Evolutionary conservation across 2,113 vertebrate genomes (phyloP).

Genomic region (Phyllostomus hastatus): DNA sequence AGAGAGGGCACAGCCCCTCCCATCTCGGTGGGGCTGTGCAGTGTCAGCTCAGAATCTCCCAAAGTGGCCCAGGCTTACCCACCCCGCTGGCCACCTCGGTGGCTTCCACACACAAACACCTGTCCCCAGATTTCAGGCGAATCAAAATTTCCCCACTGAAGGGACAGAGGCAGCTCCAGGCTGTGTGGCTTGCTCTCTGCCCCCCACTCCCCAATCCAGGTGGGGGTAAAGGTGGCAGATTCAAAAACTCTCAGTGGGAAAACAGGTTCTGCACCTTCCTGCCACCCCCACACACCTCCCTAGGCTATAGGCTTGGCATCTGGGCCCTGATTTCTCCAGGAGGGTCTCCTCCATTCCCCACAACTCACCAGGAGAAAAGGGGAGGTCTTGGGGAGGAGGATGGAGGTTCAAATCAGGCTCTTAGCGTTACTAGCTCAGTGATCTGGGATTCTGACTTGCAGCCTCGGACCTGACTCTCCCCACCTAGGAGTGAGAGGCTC

Average conservation of each 20-base stretch:
- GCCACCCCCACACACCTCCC: background rate
- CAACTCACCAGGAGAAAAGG: background rate
- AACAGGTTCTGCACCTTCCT: slow-evolving; percentile 56
- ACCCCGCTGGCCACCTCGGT: background rate
- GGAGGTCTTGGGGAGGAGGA: accelerated
- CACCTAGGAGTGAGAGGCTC: background rate
- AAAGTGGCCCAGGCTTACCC: background rate
- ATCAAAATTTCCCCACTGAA: background rate
- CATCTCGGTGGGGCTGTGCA: background rate
- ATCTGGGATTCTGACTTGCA: background rate
- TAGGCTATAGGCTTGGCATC: background rate
- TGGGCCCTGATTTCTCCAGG: background rate
- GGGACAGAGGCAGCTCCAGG: background rate
- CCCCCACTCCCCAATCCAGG: background rate
- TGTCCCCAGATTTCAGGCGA: background rate
- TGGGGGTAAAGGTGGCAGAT: background rate
- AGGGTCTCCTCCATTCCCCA: background rate
- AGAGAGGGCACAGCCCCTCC: background rate
- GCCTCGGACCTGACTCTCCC: background rate
- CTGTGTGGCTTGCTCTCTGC: background rate
- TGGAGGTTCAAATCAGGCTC: background rate
- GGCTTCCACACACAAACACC: background rate
- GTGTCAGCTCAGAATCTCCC: background rate
- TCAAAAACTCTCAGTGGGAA: slow-evolving; percentile 34
- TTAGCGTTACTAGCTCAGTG: background rate